Base-by-base conservation (phyloP, 1,140 invertebrate genomes). In the Ceratina calcarata region DNA sequence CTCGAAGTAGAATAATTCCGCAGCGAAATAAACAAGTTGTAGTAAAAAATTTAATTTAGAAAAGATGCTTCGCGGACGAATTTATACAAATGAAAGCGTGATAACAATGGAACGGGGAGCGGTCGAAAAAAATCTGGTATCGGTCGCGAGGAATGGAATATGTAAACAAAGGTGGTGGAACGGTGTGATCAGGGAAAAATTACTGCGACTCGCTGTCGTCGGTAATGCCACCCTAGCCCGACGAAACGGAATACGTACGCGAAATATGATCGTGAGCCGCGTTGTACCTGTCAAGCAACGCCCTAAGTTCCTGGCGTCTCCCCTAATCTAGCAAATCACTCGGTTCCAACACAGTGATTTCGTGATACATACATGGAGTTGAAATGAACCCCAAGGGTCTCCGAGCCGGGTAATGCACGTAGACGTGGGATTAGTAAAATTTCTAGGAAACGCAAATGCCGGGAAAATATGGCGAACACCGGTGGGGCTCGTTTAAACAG, bases 321-420 rank as follows among this genome's bases (percentile, higher is more conserved):
- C 75, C 57, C 66, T 77, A 77, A 77, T 77, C 75, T 77, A 77
- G 66, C 75, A 77, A 77, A 77, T 77, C 75, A 70, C 65, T 70
- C 75, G 55, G 75, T 77, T 77, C 75, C 75, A 70, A 61, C 75
- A 53, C 57, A 70, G 57, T 61, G 75, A 77, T 77, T 69, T 51
- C 66, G 66, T 70, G 75, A 77, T 77, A 60, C 66, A 77, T 77
- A 45, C 37, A 45, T 45, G 57, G 66, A 77, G 66, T 70, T 70
- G 75, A 77, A 77, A 70, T 22, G 66, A 77, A 70, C 66, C 75
- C 67, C 75, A 60, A 10, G 65, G 74, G 55, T 10, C 37, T 45
- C 37, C 37, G 22, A 49, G 16, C 13, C 15, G 10, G 24, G 12
- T 61, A 65, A 78, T 57, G 49, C 55, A 65, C 6, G 58, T 57